Evolutionary conservation across 2,888 invertebrate genomes (phyloP), one percentile per base, ranked within the genome.

Genomic region (Epirrhoe tristata): DNA sequence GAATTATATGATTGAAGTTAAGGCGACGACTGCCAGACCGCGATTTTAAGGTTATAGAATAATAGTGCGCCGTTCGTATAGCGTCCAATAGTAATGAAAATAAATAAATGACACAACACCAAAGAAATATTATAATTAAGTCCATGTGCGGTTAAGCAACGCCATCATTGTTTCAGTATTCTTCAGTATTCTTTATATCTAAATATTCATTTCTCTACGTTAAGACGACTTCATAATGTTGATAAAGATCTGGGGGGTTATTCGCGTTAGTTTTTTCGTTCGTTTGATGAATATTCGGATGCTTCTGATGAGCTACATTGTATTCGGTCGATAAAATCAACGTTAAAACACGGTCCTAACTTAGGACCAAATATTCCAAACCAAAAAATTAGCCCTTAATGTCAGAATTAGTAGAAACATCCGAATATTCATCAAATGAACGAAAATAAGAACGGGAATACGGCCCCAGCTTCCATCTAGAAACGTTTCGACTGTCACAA

Each of bases 111-210:
- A 91, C 90, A 90, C 88, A 89, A 91, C 92, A 93, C 93, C 93
- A 93, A 93, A 93, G 93, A 93, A 87, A 88, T 89, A 88, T 85
- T 84, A 86, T 82, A 83, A 59, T 82, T 59, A 88, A 90, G 90
- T 89, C 83, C 85, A 86, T 79, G 81, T 81, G 84, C 85, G 86
- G 85, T 82, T 79, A 81, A 82, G 81, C 84, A 81, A 86, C 83
- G 89, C 89, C 89, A 88, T 88, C 84, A 88, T 72, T 83, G 79
- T 84, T 89, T 88, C 91, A 90, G 91, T 92, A 92, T 91, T 91
- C 83, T 87, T 81, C 73, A 84, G 88, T 90, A 89, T 90, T 88
- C 83, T 75, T 74, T 71, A 69, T 80, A 78, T 74, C 75, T 78
- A 74, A 66, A 71, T 73, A 69, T 71, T 72, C 66, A 71, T 73